Percentiles rank a stretch among this genome's conserved stretches.
phyloP scores from a whole-genome alignment of 64 coral and sea anemone genomes.

The Exaiptasia diaphana region DNA sequence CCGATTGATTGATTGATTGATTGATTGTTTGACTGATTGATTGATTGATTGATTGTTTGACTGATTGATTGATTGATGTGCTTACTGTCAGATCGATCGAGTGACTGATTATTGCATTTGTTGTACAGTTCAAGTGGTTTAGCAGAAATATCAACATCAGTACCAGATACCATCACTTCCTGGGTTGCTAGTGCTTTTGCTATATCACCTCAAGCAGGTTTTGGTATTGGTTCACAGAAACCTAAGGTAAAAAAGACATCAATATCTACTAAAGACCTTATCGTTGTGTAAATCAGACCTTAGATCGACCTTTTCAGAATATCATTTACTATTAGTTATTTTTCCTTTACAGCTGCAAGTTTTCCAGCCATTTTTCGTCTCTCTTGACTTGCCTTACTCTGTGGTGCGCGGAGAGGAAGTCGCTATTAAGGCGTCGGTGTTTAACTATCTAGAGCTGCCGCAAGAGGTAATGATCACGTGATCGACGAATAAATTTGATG shows the following conservation, averaged over 20 bases:
- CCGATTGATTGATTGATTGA: too few species aligned
- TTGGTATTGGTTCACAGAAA: slow-evolving; percentile 81
- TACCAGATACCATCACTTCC: slow-evolving; percentile 90
- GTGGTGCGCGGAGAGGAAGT: slow-evolving; percentile 93
- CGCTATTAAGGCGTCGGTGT: slow-evolving; percentile 73
- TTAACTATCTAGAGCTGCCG: slow-evolving; percentile 69
- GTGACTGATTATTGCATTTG: too few species aligned
- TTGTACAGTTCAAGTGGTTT: slow-evolving; percentile 61
- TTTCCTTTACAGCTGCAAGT: slow-evolving; percentile 58
- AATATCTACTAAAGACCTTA: neutral
- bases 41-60: too few species aligned
- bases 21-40: too few species aligned
- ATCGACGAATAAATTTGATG: neutral
- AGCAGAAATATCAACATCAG: slow-evolving; percentile 48
- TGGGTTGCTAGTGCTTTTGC: slow-evolving; percentile 98
- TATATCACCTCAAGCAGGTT: slow-evolving; percentile 58
- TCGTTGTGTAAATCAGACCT: too few species aligned
- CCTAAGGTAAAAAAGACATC: slow-evolving; percentile 55
- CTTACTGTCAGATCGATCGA: too few species aligned
- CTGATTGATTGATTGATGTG: too few species aligned
- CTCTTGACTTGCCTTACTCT: slow-evolving; percentile 87
- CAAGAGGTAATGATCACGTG: slow-evolving; percentile 53
- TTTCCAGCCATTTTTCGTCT: slow-evolving; percentile 94
- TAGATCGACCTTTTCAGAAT: too few species aligned
- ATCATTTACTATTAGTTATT: neutral